These are phyloP conservation scores for Gallinago media DNA, from an alignment of 2,113 vertebrate species.

Conservation along the genomic window DNA sequence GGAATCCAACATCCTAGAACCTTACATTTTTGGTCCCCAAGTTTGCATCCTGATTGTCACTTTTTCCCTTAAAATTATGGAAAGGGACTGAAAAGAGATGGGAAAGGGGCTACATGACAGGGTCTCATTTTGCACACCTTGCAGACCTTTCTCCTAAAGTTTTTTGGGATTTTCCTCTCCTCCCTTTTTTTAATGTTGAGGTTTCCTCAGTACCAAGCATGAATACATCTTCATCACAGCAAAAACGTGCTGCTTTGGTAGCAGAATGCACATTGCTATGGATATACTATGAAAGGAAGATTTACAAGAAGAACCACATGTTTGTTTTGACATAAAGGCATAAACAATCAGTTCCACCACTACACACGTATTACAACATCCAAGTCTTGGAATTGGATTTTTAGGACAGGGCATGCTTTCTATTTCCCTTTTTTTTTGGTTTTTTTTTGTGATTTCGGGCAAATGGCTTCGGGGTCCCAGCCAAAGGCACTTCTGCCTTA, in stretches of 20 bases:
- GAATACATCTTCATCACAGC: background rate
- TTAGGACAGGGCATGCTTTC: fast-evolving
- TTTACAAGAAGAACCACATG: background rate
- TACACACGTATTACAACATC: fast-evolving
- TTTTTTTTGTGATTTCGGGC: background rate
- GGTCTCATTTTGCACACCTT: background rate
- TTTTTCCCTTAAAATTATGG: background rate
- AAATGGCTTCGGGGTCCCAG: background rate
- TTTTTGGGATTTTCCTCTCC: background rate
- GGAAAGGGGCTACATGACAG: background rate
- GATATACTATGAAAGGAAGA: background rate
- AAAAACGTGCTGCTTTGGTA: fast-evolving
- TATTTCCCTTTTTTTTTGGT: fast-evolving
- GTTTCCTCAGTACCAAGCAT: background rate
- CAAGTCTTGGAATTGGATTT: background rate
- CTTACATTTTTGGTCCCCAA: background rate
- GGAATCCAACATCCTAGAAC: background rate
- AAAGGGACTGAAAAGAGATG: background rate
- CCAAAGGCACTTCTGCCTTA: background rate
- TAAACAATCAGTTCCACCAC: fast-evolving
- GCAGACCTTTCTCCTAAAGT: background rate
- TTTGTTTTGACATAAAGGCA: background rate
- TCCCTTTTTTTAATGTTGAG: background rate
- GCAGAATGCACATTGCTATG: fast-evolving
- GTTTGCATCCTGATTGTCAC: background rate